phyloP scores from a whole-genome alignment of 2,797 vertebrate genomes.

The Gallirallus australis region DNA sequence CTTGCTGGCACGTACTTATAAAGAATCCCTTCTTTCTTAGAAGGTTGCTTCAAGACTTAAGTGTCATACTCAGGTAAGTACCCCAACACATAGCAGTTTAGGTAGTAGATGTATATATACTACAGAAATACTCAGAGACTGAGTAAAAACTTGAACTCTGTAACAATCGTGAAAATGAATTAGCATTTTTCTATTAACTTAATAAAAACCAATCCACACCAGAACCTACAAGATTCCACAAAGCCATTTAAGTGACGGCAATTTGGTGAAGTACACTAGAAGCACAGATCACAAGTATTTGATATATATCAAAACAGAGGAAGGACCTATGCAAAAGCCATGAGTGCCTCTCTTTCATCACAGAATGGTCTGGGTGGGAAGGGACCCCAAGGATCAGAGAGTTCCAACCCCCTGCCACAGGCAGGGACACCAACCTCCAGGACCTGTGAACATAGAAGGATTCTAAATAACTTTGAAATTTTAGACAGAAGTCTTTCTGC shows the following conservation, averaged over 20 bases:
- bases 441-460: neutral
- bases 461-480: neutral
- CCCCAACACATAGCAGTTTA: neutral
- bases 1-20: neutral
- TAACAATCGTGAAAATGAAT: neutral
- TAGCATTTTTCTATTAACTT: neutral
- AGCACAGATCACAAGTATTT: neutral
- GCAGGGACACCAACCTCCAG: too few species aligned
- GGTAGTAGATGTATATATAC: neutral
- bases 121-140: neutral
- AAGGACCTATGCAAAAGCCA: neutral
- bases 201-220: conserved; percentile 27
- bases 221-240: conserved; percentile 23
- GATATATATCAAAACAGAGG: neutral
- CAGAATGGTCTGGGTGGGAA: too few species aligned
- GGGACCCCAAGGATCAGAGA: too few species aligned
- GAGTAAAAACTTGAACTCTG: neutral
- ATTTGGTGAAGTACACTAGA: conserved; percentile 1
- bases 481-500: neutral
- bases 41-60: neutral
- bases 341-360: neutral
- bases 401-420: too few species aligned
- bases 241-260: neutral
- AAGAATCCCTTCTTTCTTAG: neutral
- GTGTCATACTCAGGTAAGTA: neutral